A percentile compares a stretch with the other conserved stretches of the same genome.
phyloP scores from a whole-genome alignment of 2,113 vertebrate genomes.

The Reinhardtius hippoglossoides region DNA sequence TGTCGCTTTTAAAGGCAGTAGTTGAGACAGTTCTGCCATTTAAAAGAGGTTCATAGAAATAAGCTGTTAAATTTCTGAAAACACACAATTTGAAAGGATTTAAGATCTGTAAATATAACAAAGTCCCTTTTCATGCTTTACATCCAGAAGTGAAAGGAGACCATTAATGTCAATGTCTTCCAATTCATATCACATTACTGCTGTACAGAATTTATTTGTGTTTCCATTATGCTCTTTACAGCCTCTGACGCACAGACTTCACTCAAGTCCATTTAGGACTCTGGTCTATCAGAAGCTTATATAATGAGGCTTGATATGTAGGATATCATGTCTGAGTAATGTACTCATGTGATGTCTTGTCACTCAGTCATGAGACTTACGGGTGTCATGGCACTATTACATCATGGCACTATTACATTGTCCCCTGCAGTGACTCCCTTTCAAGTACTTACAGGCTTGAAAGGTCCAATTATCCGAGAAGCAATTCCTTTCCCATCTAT shows the following conservation, averaged over 20 bases:
- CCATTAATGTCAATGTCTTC: background rate
- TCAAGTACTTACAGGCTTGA: constrained; percentile 88
- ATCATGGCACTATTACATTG: background rate
- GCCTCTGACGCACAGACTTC: background rate
- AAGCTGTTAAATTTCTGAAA: background rate
- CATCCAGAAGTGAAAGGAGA: background rate
- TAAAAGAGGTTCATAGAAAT: background rate
- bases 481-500: constrained; percentile 95
- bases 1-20: background rate
- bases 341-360: constrained; percentile 10
- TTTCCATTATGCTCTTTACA: background rate
- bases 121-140: background rate
- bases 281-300: background rate
- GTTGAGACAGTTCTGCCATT: background rate
- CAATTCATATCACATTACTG: background rate
- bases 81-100: no score
- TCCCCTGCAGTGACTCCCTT: background rate
- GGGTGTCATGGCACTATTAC: no score
- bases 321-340: background rate
- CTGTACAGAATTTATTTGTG: background rate
- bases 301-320: background rate
- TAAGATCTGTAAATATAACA: background rate
- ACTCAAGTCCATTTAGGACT: background rate
- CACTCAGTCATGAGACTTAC: background rate
- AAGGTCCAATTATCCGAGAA: constrained; percentile 92